phyloP scores from a whole-genome alignment of 2,888 invertebrate species.

The Anarsia innoxiella region DNA sequence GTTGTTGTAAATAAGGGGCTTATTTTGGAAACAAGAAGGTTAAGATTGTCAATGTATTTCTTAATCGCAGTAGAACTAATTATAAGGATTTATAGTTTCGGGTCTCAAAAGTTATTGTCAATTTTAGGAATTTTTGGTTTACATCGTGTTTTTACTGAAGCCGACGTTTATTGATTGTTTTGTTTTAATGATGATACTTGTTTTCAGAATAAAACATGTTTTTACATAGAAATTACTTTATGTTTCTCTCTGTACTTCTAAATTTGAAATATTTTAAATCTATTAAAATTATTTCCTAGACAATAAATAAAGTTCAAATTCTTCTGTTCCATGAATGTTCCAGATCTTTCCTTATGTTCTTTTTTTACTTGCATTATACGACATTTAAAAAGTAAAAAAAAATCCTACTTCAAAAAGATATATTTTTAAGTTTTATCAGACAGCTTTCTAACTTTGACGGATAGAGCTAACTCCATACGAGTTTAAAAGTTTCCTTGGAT shows the following conservation, averaged over 20 bases:
- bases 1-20: conserved; percentile 3
- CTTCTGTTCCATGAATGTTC: too few species aligned
- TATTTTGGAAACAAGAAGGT: conserved; percentile 3
- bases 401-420: too few species aligned
- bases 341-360: too few species aligned
- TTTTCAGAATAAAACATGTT: too few species aligned
- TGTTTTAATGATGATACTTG: too few species aligned
- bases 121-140: conserved; percentile 9
- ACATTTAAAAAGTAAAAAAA: too few species aligned
- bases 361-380: too few species aligned
- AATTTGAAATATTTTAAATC: neutral
- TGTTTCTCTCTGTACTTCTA: too few species aligned
- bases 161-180: too few species aligned
- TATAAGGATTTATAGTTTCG: conserved; percentile 14
- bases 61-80: conserved; percentile 9
- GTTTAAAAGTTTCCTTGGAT: too few species aligned
- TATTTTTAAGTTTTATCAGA: conserved; percentile 32
- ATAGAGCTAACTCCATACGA: conserved; percentile 39
- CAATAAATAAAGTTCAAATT: neutral
- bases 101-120: conserved; percentile 11
- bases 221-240: too few species aligned
- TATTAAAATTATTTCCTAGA: neutral
- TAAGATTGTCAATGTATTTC: conserved; percentile 3
- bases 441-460: conserved; percentile 54
- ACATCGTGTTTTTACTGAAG: neutral